Evolutionary conservation across 2,797 vertebrate genomes (phyloP).

Genomic region (Margarornis squamiger): DNA sequence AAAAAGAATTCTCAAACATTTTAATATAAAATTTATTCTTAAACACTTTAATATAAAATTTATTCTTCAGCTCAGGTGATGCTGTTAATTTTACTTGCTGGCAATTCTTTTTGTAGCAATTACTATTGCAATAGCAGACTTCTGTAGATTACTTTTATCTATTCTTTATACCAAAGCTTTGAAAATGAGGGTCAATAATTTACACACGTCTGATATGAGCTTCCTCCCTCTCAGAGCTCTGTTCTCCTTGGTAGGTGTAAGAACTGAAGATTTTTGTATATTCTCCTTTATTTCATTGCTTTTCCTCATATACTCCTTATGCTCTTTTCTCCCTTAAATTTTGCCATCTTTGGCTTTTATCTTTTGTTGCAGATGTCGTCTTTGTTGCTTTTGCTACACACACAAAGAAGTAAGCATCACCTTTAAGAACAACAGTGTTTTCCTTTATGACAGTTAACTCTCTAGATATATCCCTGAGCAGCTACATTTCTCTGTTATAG

Average conservation of each 20-base stretch:
- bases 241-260: neutral
- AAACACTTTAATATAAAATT: slow-evolving; percentile 25
- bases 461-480: neutral
- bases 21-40: slow-evolving; percentile 32
- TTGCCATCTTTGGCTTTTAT: neutral
- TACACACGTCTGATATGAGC: neutral
- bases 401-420: neutral
- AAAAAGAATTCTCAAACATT: neutral
- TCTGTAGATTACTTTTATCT: neutral
- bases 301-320: neutral
- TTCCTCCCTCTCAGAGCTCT: neutral
- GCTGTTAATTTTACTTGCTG: slow-evolving; percentile 46
- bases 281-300: neutral
- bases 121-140: neutral
- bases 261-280: neutral
- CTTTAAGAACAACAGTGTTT: neutral
- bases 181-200: neutral
- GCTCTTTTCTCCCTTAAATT: neutral
- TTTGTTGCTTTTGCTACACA: neutral
- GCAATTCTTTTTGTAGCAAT: slow-evolving; percentile 17
- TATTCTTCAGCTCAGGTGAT: slow-evolving; percentile 13
- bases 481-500: neutral
- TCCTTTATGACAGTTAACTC: neutral
- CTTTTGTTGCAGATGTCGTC: neutral
- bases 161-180: neutral